A percentile compares a stretch with the other conserved stretches of the same genome.
Evolutionary conservation across 1,140 invertebrate genomes (phyloP).

Genomic region (Bombus ignitus): DNA sequence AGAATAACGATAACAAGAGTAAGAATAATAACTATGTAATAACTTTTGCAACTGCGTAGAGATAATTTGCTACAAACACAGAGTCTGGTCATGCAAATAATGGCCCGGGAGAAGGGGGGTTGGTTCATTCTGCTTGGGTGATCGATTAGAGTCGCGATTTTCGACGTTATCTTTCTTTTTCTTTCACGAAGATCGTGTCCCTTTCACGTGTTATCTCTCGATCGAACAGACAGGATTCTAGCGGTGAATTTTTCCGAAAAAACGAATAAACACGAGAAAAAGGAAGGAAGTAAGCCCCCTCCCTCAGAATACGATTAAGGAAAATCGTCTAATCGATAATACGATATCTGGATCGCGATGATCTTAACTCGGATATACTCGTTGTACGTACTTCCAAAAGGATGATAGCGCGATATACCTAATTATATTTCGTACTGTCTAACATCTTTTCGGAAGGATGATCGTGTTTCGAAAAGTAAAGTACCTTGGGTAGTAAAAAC

Average conservation of each 20-base stretch:
- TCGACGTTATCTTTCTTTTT: neutral
- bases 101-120: conserved; percentile 81
- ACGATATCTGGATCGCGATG: no score
- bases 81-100: conserved; percentile 83
- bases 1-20: conserved; percentile 52
- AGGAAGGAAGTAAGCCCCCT: neutral
- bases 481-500: neutral
- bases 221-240: no score
- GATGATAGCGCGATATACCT: no score
- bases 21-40: conserved; percentile 70
- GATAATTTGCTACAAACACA: conserved; percentile 82
- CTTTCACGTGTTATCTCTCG: neutral
- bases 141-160: conserved; percentile 59
- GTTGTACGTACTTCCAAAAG: no score
- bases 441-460: no score
- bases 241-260: neutral
- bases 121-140: conserved; percentile 78
- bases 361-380: no score
- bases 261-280: neutral
- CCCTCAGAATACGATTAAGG: neutral
- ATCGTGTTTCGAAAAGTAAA: neutral
- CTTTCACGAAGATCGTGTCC: neutral
- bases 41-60: conserved; percentile 80
- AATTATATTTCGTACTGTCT: neutral
- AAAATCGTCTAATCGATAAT: neutral